Evolutionary conservation across 2,888 invertebrate genomes (phyloP).

Genomic region (Archips crataeganus): DNA sequence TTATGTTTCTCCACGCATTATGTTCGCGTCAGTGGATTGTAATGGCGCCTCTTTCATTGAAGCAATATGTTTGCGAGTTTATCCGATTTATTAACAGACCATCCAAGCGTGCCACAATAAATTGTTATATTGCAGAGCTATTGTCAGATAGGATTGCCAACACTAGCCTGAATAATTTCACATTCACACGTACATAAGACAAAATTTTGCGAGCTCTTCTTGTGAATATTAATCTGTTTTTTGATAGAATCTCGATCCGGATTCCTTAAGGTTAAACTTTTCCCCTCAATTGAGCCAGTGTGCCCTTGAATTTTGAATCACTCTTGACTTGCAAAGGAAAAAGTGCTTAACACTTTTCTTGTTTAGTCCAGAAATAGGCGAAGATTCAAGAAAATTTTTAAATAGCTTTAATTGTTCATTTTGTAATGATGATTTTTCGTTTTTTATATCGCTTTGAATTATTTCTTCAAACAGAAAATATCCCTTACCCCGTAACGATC

Average conservation of each 20-base stretch:
- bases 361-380: not conserved
- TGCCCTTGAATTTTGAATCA: not conserved
- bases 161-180: not conserved
- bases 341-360: conserved; percentile 7
- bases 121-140: not conserved
- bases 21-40: conserved; percentile 3
- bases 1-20: conserved; percentile 9
- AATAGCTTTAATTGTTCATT: too few species aligned
- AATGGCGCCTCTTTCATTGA: conserved; percentile 2
- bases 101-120: conserved; percentile 1
- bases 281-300: conserved; percentile 5
- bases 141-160: not conserved
- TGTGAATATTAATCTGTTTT: not conserved
- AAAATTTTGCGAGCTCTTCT: not conserved
- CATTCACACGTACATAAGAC: not conserved
- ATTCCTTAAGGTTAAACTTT: conserved; percentile 9
- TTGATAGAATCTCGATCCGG: not conserved
- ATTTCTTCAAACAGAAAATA: not conserved
- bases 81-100: conserved; percentile 8
- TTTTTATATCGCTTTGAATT: not conserved
- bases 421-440: not conserved
- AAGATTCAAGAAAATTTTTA: not conserved
- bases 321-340: conserved; percentile 14
- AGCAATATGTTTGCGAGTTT: conserved; percentile 2
- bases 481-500: not conserved